Evolutionary conservation across 2,888 invertebrate genomes (phyloP).

Genomic region (Stictocephala bisonia): DNA sequence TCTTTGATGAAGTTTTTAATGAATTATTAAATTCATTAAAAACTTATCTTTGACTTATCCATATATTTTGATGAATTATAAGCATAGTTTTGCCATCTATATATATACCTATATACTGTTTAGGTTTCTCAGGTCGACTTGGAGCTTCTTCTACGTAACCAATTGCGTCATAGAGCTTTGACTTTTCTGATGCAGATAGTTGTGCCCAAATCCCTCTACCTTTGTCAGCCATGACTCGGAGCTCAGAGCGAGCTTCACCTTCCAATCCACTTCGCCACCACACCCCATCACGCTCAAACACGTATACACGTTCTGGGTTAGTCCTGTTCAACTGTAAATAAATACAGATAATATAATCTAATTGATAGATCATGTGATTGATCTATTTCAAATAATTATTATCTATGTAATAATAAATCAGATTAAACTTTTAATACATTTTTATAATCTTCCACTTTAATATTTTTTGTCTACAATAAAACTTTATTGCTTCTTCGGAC

Average conservation of each 20-base stretch:
- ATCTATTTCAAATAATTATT: constrained; percentile 18
- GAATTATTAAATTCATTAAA: too few relatives aligned
- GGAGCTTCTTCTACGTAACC: constrained; percentile 69
- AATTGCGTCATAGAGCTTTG: constrained; percentile 71
- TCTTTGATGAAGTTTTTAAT: too few relatives aligned
- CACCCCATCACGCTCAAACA: constrained; percentile 60
- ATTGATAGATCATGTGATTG: background rate
- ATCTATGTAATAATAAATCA: too few relatives aligned
- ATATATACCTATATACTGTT: constrained; percentile 70
- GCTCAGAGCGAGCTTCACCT: constrained; percentile 65
- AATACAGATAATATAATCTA: too few relatives aligned
- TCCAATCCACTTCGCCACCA: constrained; percentile 67
- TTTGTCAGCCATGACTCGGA: constrained; percentile 69
- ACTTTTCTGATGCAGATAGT: constrained; percentile 73
- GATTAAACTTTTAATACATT: too few relatives aligned
- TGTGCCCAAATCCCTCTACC: constrained; percentile 71
- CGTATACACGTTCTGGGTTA: constrained; percentile 63
- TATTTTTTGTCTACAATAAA: too few relatives aligned
- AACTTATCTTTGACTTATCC: too few relatives aligned
- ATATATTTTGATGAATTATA: too few relatives aligned
- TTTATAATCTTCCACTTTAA: too few relatives aligned
- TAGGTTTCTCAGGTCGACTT: constrained; percentile 66
- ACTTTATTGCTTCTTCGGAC: too few relatives aligned
- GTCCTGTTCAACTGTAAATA: constrained; percentile 62
- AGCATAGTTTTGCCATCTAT: too few relatives aligned